Evolutionary conservation across 2,888 invertebrate species (phyloP), one percentile per base, ranked within the genome.

Genomic region (Cephus rjabovi): DNA sequence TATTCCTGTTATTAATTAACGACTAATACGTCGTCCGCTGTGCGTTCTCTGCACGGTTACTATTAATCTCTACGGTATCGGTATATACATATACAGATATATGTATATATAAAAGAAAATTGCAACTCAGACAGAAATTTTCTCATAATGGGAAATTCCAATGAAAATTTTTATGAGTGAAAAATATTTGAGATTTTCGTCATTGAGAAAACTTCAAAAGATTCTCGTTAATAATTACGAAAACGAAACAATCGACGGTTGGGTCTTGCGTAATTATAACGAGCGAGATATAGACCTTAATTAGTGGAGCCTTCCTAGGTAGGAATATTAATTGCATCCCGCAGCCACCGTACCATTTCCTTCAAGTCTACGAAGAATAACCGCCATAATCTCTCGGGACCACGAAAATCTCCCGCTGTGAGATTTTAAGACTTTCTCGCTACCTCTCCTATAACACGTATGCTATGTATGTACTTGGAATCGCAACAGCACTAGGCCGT

Each of bases 271-370:
- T 56, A 56, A 56, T 23, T 56, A 56, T 56, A 56, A 56, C 56
- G 23, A 56, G 56, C 23, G 1, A 23, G 56, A 9, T 56, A 23
- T 9, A 56, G 56, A 23, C 56, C 56, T 80, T 85, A 85, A 87
- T 87, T 87, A 86, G 85, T 86, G 81, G 86, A 79, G 79, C 82
- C 81, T 77, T 80, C 76, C 83, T 78, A 81, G 83, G 86, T 78
- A 81, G 83, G 85, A 86, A 86, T 87, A 87, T 87, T 87, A 87
- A 87, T 87, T 56, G 56, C 56, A 56, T 56, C 56, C 23, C 9
- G 23, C 56, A 56, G 56, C 56, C 56, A 9, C 56, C 23, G 23
- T 15, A 56, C 23, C 23, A 23, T 23, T 56, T 23, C 56, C 56
- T 23, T 56, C 23, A 23, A 56, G 23, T 9, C 23, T 56, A 56